Base-by-base conservation (phyloP, 2,113 vertebrate species). In the Oreotrochilus melanogaster region DNA sequence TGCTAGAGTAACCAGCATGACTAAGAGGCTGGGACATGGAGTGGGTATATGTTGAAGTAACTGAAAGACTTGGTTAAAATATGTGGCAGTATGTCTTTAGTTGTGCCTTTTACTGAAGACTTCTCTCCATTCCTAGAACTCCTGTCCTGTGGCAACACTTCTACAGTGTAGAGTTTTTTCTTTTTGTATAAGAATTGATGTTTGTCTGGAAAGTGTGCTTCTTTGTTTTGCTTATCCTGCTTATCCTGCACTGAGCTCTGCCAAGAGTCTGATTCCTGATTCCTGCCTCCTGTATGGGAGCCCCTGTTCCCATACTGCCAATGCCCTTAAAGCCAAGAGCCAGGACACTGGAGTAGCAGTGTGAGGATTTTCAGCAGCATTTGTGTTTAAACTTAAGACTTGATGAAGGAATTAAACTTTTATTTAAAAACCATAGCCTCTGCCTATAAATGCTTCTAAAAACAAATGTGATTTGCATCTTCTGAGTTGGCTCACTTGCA, bases 351-450 rank as follows among this genome's bases (percentile, higher is more conserved):
- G 61, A 84, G 75, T 66, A 84, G 75, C 0, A 1, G 45, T 16
- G 64, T 67, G 85, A 94, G 65, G 51, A 89, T 75, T 83, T 88
- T 51, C 93, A 79, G 93, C 91, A 93, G 74, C 89, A n/a, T 96
- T 93, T 95, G 65, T 97, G 95, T 95, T 94, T 88, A 78, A 97
- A 96, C 42, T 90, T 88, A 89, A 93, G 89, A 96, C 73, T 92
- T 87, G 88, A 90, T 96, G 94, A 96, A 97, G 96, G 93, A 96
- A 97, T 97, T 96, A 97, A 97, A 97, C 89, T 96, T 94, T 97
- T 97, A 96, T 97, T 97, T 96, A 95, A 97, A 97, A 96, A 83
- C 5, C 11, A 18, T 0, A 1, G 61, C 25, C 39, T 96, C 78
- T 89, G 66, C 65, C 50, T 94, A 6, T 78, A 57, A 94, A 21